phyloP scores from a whole-genome alignment of 2,113 vertebrate species.

The Pipa parva region DNA sequence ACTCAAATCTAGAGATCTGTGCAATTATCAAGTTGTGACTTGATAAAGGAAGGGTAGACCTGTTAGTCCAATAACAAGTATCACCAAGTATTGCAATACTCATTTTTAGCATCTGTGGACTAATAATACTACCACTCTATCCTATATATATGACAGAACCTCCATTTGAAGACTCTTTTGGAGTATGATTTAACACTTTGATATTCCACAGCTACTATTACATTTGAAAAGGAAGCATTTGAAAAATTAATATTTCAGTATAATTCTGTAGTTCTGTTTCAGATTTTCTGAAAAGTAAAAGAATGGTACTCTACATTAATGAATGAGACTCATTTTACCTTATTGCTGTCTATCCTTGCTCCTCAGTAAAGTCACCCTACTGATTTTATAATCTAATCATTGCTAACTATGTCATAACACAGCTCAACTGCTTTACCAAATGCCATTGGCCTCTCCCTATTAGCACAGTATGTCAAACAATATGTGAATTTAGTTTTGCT shows the following conservation, averaged over 20 bases:
- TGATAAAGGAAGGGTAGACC: too few relatives aligned
- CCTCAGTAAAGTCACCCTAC: constrained; percentile 29
- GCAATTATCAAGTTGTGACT: too few relatives aligned
- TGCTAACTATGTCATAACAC: constrained; percentile 40
- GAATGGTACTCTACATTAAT: not conserved
- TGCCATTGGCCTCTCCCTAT: constrained; percentile 49
- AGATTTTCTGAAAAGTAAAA: not conserved
- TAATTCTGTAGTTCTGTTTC: not conserved
- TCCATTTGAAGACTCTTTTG: too few relatives aligned
- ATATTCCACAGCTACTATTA: too few relatives aligned
- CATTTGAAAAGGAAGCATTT: too few relatives aligned
- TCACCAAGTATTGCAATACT: too few relatives aligned
- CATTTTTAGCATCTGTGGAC: too few relatives aligned
- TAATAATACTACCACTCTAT: too few relatives aligned
- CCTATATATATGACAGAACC: too few relatives aligned
- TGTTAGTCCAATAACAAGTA: too few relatives aligned
- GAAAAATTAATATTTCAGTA: not conserved
- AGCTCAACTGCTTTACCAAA: constrained; percentile 50
- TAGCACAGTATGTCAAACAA: constrained; percentile 55
- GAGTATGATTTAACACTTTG: too few relatives aligned
- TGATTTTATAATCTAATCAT: constrained; percentile 26
- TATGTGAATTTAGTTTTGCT: constrained; percentile 56
- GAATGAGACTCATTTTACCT: not conserved
- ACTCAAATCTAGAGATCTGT: too few relatives aligned
- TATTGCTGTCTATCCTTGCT: constrained; percentile 19